phyloP scores from a whole-genome alignment of 2,113 vertebrate species.

The Procapra przewalskii region DNA sequence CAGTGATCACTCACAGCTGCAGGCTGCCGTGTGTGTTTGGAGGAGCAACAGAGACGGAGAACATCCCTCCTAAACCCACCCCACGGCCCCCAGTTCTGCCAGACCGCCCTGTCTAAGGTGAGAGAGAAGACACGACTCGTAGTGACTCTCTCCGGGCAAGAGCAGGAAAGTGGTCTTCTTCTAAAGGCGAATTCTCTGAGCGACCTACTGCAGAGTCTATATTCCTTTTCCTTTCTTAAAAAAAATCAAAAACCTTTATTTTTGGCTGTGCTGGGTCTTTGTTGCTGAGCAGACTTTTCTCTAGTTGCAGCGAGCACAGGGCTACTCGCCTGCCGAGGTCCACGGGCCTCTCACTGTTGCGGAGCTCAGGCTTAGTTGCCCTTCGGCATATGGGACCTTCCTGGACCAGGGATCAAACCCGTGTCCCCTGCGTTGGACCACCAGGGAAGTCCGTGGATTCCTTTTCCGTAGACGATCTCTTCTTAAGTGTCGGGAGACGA shows the following conservation, averaged over 20 bases:
- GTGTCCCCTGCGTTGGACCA: neutral
- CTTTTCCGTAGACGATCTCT: rapidly evolving
- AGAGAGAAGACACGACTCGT: rapidly evolving
- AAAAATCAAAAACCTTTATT: rapidly evolving
- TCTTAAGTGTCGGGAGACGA: rapidly evolving
- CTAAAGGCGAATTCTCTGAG: neutral
- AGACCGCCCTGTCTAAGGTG: rapidly evolving
- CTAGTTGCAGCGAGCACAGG: neutral
- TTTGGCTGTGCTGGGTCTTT: neutral
- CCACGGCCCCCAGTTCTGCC: rapidly evolving
- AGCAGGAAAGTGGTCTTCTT: neutral
- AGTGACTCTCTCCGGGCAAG: rapidly evolving
- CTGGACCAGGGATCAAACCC: neutral
- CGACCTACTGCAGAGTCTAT: rapidly evolving
- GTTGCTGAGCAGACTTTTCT: neutral
- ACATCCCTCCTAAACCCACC: too few species aligned
- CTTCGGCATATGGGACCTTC: neutral
- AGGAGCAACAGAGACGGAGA: rapidly evolving
- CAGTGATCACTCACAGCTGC: rapidly evolving
- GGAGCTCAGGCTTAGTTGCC: neutral
- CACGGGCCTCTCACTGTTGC: neutral
- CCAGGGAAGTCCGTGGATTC: neutral
- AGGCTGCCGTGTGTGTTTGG: neutral
- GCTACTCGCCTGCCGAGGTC: neutral
- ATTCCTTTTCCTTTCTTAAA: neutral